Evolutionary conservation across 2,888 invertebrate genomes (phyloP), one percentile per base, ranked within the genome.

Genomic region (Fragum sueziense): DNA sequence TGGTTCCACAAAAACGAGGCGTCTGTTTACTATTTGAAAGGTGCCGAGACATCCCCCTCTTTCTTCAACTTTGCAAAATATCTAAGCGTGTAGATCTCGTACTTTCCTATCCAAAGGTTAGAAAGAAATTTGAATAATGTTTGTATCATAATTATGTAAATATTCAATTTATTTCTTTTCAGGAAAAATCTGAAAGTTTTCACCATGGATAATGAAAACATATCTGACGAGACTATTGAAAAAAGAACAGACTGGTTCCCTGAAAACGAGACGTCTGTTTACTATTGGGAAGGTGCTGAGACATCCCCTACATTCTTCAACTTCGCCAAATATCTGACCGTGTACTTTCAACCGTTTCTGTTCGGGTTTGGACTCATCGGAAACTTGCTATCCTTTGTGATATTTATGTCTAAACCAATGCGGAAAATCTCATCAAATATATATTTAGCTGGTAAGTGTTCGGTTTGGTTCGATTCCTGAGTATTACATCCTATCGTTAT

Each of bases 351-450:
- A 0, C 97, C 97, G 0, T 89, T 95, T 0, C 92, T 97, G 0
- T 95, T 96, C 3, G 90, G 94, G 20, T 93, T 96, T 22, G 97
- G 97, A 22, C 94, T 95, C 0, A 90, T 96, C n/a, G 97, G 97
- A 14, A 97, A 97, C 90, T 93, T 95, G 31, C 90, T 97, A 0
- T 96, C 96, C 0, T 94, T 97, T 0, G 94, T 95, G 83, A 96
- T 97, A 0, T 97, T 97, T 90, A 95, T 95, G 87, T 94, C 94
- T 65, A 96, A 96, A 54, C 96, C 96, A 85, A 93, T 97, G 79
- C 94, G 95, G 25, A 94, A 95, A 61, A 95, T 96, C n/a, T 96
- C 97, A 0, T 96, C 97, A 0, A 96, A 96, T 81, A 95, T 96
- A 85, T 97, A 97, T 91, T 93, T 97, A 82, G 95, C 96, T 0